Evolutionary conservation across 2,797 vertebrate genomes (phyloP).

Genomic region (Chrysolophus pictus): DNA sequence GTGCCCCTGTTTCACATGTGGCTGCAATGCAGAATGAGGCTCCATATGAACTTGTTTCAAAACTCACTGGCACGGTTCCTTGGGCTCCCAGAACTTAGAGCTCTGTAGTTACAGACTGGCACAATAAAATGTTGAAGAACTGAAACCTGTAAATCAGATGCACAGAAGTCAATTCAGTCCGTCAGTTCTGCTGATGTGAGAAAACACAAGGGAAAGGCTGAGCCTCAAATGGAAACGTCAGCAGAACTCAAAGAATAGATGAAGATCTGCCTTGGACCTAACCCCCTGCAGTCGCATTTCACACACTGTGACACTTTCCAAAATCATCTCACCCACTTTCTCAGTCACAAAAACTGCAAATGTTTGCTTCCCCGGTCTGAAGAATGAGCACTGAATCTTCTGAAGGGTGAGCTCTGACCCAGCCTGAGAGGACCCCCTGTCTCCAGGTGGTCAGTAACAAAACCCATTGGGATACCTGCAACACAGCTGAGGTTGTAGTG

Average conservation of each 20-base stretch:
- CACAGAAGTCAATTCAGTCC: constrained; percentile 1
- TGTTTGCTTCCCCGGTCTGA: fast-evolving
- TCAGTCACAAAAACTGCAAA: fast-evolving
- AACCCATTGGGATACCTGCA: neutral
- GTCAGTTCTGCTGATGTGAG: constrained; percentile 51
- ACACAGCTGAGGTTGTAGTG: neutral
- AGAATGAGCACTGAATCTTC: neutral
- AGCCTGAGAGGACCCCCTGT: neutral
- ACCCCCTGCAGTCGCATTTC: constrained; percentile 20
- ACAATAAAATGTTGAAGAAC: neutral
- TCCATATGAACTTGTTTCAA: neutral
- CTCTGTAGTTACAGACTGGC: neutral
- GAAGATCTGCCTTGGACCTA: constrained; percentile 50
- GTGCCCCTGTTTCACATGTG: neutral
- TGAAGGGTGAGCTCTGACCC: neutral
- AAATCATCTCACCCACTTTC: neutral
- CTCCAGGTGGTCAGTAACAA: neutral
- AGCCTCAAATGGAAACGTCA: constrained; percentile 18
- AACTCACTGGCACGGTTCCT: neutral
- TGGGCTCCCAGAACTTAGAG: neutral
- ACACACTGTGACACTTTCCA: neutral
- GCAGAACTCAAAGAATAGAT: constrained; percentile 48
- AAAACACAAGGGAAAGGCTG: neutral
- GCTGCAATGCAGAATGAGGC: neutral
- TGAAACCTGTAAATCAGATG: constrained; percentile 52